Evolutionary conservation across 1,140 invertebrate species (phyloP).

Genomic region (Cherax quadricarinatus): DNA sequence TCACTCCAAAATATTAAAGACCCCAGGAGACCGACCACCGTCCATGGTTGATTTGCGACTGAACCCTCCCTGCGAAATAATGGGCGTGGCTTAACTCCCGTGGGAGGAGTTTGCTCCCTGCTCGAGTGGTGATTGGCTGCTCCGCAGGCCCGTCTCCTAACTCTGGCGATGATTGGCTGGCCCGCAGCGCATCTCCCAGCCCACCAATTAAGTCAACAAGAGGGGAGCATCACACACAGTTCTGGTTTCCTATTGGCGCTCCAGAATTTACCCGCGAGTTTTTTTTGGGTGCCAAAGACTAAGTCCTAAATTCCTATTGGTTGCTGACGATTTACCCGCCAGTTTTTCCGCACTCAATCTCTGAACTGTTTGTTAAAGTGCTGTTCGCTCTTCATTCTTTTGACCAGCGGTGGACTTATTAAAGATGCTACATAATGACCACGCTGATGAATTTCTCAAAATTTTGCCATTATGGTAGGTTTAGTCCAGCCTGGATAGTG

Average conservation of each 20-base stretch:
- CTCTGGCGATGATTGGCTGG: neutral
- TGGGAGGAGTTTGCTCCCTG: neutral
- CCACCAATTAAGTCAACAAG: conserved; percentile 34
- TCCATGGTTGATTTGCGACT: conserved; percentile 41
- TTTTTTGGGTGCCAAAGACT: conserved; percentile 20
- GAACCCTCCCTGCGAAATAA: conserved; percentile 16
- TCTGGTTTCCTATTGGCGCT: conserved; percentile 20
- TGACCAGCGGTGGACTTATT: neutral
- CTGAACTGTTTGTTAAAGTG: conserved; percentile 25
- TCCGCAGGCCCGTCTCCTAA: neutral
- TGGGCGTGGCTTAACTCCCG: neutral
- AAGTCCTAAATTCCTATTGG: conserved; percentile 18
- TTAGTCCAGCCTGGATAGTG: no score
- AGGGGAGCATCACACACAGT: conserved; percentile 17
- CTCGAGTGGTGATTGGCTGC: neutral
- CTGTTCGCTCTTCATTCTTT: conserved; percentile 10
- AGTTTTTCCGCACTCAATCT: conserved; percentile 35
- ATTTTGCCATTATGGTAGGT: neutral
- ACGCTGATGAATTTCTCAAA: neutral
- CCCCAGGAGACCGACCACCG: neutral
- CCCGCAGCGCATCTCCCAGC: conserved; percentile 9
- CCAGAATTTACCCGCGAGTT: conserved; percentile 8
- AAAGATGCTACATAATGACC: neutral
- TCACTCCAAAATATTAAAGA: no score
- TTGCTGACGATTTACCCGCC: conserved; percentile 16